Percentiles rank a stretch among this genome's conserved stretches.
phyloP scores from a whole-genome alignment of 2,888 invertebrate species.

The Cryptus armator region DNA sequence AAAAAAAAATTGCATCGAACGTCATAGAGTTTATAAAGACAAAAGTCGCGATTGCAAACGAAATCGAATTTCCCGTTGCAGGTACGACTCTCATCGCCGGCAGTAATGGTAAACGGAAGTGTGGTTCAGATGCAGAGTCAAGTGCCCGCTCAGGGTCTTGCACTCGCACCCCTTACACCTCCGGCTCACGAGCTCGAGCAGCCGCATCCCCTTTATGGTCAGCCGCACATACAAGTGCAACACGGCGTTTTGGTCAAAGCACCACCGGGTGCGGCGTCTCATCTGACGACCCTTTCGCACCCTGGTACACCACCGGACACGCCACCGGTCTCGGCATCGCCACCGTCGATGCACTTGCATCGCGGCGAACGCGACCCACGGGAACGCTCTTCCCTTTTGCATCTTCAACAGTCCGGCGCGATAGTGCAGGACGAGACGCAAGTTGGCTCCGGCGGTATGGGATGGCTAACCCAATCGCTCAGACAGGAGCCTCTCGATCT shows the following conservation, averaged over 20 bases:
- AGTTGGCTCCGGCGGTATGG: slow-evolving; percentile 87
- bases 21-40: neutral
- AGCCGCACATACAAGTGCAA: slow-evolving; percentile 83
- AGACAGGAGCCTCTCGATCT: slow-evolving; percentile 92
- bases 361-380: slow-evolving; percentile 79
- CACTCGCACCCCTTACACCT: slow-evolving; percentile 86
- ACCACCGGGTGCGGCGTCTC: slow-evolving; percentile 81
- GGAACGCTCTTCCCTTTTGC: slow-evolving; percentile 78
- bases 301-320: slow-evolving; percentile 96
- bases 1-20: neutral
- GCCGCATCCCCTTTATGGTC: slow-evolving; percentile 82
- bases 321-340: slow-evolving; percentile 89
- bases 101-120: slow-evolving; percentile 81
- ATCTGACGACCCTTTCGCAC: slow-evolving; percentile 84
- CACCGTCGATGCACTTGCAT: slow-evolving; percentile 85
- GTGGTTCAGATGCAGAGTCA: slow-evolving; percentile 79
- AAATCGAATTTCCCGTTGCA: slow-evolving; percentile 58
- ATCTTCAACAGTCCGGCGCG: slow-evolving; percentile 76
- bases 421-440: slow-evolving; percentile 80
- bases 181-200: slow-evolving; percentile 88
- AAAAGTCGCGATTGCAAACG: too few relatives aligned
- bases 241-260: slow-evolving; percentile 83
- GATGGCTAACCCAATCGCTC: slow-evolving; percentile 91
- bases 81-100: slow-evolving; percentile 81
- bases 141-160: slow-evolving; percentile 75